Evolutionary conservation across 2,113 vertebrate genomes (phyloP).

Genomic region (Gadus chalcogrammus): DNA sequence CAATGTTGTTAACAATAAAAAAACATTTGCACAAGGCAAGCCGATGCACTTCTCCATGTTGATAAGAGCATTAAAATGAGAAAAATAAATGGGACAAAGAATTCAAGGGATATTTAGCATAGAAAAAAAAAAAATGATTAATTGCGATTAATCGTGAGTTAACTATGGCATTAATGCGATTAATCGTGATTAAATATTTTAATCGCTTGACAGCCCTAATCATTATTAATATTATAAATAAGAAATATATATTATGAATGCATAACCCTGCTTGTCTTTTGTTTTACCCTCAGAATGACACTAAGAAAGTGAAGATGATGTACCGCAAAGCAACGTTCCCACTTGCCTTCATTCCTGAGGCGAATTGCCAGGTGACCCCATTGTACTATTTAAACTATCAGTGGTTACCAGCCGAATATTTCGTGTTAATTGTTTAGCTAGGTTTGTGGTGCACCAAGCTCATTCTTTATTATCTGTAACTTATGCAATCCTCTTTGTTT

Average conservation of each 20-base stretch:
- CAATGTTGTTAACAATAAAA: too few relatives aligned
- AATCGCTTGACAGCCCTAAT: too few relatives aligned
- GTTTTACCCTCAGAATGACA: slow-evolving; percentile 72
- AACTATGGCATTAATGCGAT: too few relatives aligned
- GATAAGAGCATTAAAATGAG: too few relatives aligned
- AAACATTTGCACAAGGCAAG: too few relatives aligned
- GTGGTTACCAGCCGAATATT: not conserved
- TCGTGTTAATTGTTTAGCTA: not conserved
- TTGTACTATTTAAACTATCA: not conserved
- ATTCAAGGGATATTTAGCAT: too few relatives aligned
- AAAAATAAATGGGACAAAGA: too few relatives aligned
- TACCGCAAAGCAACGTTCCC: slow-evolving; percentile 73
- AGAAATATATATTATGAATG: not conserved
- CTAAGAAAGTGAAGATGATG: slow-evolving; percentile 88
- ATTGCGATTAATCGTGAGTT: too few relatives aligned
- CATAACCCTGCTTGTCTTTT: not conserved
- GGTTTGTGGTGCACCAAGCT: not conserved
- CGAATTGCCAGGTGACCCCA: slow-evolving; percentile 60
- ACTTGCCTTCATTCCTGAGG: slow-evolving; percentile 69
- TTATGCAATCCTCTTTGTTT: not conserved
- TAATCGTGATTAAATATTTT: too few relatives aligned
- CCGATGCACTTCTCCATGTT: too few relatives aligned
- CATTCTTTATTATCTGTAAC: not conserved
- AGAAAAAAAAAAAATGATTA: too few relatives aligned
- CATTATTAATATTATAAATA: not conserved